Evolutionary conservation across 23 tunicate genomes (phyloP), one percentile per base, ranked within the genome.

Genomic region (Clavelina lepadiformis): DNA sequence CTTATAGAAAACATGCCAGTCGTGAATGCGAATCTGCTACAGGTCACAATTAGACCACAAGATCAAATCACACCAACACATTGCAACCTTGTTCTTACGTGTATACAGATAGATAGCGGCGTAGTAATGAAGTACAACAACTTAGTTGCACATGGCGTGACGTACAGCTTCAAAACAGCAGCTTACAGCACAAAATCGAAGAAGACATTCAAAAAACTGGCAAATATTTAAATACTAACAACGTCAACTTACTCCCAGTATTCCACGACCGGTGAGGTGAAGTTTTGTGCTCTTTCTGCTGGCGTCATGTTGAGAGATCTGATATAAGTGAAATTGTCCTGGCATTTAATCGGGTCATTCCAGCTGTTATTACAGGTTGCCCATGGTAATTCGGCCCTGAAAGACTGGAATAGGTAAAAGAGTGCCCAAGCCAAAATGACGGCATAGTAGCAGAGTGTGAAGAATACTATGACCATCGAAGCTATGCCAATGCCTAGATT

Each of bases 401-500:
- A 89, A 51, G 97, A 89, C 81, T 89, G 97, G 79, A 89, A 81
- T 37, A 89, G 83, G 72, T 89, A 89, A 65, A 89, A 89, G 33
- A 89, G 69, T 21, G 97, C 97, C 97, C 97, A 89, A 35, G 97
- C 97, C 25, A 89, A 65, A 24, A 89, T 89, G 59, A 89, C 85
- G 67, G 97, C 97, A 65, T 89, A 89, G 88, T 89, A 89, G 88
- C 97, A 89, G 54, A 89, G 79, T n/a, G 97, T 89, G 54, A 73
- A 81, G 75, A 89, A 89, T 22, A 89, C 82, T 57, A 89, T 89
- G 50, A 79, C 88, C 53, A 76, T 75, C 44, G 97, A 77, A 4
- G 89, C 75, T 45, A 89, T 69, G 20, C 97, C 97, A 53, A 89
- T 81, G 29, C 97, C 97, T 89, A 38, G 59, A 15, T 30, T 66